Percentiles rank a stretch among this genome's conserved stretches.
phyloP scores from a whole-genome alignment of 37 sponge, comb jelly and placozoan genomes.

The Agelas oroides region DNA sequence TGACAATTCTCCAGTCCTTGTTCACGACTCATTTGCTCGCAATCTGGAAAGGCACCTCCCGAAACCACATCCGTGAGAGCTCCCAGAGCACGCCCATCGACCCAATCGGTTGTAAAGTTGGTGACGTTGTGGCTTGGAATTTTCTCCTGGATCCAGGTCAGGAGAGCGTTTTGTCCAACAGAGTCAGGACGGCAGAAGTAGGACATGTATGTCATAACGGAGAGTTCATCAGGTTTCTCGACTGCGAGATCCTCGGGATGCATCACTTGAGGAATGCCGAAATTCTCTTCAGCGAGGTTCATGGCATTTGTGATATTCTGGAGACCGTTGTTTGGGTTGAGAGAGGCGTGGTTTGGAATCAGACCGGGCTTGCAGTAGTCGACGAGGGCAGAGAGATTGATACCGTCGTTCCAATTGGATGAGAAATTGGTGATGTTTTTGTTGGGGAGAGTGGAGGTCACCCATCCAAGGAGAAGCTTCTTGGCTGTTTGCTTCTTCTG shows the following conservation, averaged over 20 bases:
- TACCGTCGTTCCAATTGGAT: conserved; percentile 86
- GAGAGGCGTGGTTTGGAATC: conserved; percentile 71
- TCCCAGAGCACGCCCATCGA: conserved; percentile 70
- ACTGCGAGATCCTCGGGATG: conserved; percentile 70
- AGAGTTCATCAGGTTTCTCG: conserved; percentile 83
- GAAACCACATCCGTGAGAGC: conserved; percentile 80
- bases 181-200: conserved; percentile 83
- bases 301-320: conserved; percentile 72
- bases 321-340: conserved; percentile 55
- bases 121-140: conserved; percentile 73
- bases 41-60: conserved; percentile 58
- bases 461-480: conserved; percentile 76
- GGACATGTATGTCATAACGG: conserved; percentile 88
- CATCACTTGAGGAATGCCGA: conserved; percentile 76
- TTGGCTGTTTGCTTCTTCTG: conserved; percentile 67
- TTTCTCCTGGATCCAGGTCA: conserved; percentile 76
- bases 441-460: conserved; percentile 62
- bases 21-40: conserved; percentile 50
- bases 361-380: conserved; percentile 84
- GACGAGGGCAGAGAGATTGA: conserved; percentile 67
- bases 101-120: conserved; percentile 87
- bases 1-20: conserved; percentile 65
- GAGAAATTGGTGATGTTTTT: conserved; percentile 59
- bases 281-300: conserved; percentile 76
- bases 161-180: conserved; percentile 63